phyloP scores from a whole-genome alignment of 2,113 vertebrate species.

The Rhinogobius similis region DNA sequence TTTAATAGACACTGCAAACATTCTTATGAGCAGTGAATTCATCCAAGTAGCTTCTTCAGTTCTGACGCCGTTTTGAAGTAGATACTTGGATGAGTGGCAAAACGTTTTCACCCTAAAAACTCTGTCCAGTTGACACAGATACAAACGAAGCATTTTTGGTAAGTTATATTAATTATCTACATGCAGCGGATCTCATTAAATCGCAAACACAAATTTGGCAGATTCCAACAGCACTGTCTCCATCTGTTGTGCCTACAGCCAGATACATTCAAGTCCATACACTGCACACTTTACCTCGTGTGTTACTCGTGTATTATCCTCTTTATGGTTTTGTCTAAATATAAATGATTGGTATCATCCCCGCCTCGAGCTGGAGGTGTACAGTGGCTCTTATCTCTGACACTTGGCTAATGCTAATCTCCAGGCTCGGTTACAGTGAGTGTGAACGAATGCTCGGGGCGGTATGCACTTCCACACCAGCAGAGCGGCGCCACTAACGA shows the following conservation, averaged over 20 bases:
- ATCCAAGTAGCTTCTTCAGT: no score
- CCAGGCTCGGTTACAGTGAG: slow-evolving; percentile 47
- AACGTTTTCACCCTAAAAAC: no score
- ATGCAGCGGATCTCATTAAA: background rate
- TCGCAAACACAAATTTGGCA: background rate
- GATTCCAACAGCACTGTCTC: background rate
- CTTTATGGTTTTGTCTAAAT: slow-evolving; percentile 20
- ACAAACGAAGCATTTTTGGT: no score
- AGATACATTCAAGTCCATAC: background rate
- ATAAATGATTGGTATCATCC: slow-evolving; percentile 47
- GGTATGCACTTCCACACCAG: slow-evolving; percentile 31
- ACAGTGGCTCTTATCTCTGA: slow-evolving; percentile 42
- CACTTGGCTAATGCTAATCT: slow-evolving; percentile 55
- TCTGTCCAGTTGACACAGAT: no score
- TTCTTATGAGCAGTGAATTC: no score
- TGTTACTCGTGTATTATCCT: background rate
- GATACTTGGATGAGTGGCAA: no score
- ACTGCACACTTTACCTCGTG: background rate
- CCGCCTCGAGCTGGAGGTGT: background rate
- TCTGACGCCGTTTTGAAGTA: no score
- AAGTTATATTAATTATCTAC: background rate
- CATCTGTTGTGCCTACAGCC: background rate
- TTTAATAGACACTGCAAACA: no score
- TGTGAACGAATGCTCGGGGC: slow-evolving; percentile 46
- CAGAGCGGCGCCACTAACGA: slow-evolving; percentile 61